phyloP scores from a whole-genome alignment of 2,797 vertebrate genomes.

The Macropus fuliginosus region DNA sequence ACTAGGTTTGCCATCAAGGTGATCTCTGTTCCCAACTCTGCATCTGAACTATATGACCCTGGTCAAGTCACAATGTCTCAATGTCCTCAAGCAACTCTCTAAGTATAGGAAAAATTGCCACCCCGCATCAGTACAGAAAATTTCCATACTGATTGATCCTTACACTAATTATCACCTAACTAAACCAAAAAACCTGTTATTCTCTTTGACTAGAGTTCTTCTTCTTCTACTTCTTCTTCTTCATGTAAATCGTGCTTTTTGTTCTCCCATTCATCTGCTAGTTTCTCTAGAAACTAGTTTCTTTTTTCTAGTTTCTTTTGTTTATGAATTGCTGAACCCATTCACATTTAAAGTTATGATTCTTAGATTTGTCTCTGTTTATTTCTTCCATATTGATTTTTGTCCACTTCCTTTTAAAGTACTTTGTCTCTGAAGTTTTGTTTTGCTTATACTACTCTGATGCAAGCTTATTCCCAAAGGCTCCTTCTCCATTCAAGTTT shows the following conservation, averaged over 20 bases:
- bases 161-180: background rate
- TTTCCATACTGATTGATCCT: background rate
- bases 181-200: background rate
- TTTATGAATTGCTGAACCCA: background rate
- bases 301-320: background rate
- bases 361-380: background rate
- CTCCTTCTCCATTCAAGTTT: background rate
- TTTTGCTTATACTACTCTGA: background rate
- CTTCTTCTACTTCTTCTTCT: fast-evolving
- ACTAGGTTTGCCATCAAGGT: background rate
- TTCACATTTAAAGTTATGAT: background rate
- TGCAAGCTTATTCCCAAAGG: background rate
- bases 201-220: background rate
- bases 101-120: background rate
- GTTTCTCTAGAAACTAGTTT: background rate
- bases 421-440: background rate
- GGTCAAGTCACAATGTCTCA: background rate
- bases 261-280: background rate
- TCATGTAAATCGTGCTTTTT: background rate
- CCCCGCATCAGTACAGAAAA: background rate
- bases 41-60: background rate
- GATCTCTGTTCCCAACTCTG: background rate
- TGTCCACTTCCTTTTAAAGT: background rate
- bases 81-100: background rate
- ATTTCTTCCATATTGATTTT: background rate